Evolutionary conservation across 2,888 invertebrate species (phyloP), one percentile per base, ranked within the genome.

Genomic region (Lepidochrysops patricia): DNA sequence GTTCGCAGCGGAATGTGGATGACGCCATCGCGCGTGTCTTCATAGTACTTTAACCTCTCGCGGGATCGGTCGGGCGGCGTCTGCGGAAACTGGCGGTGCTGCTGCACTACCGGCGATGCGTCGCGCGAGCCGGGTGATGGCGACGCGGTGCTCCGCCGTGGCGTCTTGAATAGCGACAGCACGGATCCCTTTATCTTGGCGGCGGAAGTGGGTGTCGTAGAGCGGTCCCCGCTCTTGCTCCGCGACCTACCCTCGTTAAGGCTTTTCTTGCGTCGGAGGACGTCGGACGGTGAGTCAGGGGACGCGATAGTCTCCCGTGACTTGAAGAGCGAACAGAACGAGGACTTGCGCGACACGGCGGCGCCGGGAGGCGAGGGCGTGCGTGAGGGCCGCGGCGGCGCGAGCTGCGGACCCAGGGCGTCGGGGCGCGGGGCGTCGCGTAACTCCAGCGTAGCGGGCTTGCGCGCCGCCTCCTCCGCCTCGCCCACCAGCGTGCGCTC

Each of bases 321-420:
- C 76, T 94, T 93, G 73, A 96, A 96, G 49, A 96, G 80, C 2
- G 95, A 95, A 61, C 94, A 93, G 73, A 96, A 95, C 32, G 95
- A 96, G 69, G 94, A 95, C 77, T 95, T 95, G 37, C 96, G 90
- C 0, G 95, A 95, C 0, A 92, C 89, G 0, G 91, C 90, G 0
- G 84, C 84, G 0, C 91, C 91, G 0, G 91, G 70, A 0, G 95
- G 95, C 1, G 96, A 95, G 0, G 95, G 95, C 0, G 92, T 91
- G 27, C 91, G 77, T 37, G 80, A 75, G 57, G 72, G 75, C 6
- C 79, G 74, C 2, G 63, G 61, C 63, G 70, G 54, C 57, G 71
- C 35, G 64, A 67, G 13, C 12, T 89, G 76, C 26, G 73, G 70
- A 76, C 49, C 80, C 73, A 58, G 72, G 74, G 7, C 78, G 73